Base-by-base conservation (phyloP, 1,140 invertebrate species). In the Drosophila watanabei region DNA sequence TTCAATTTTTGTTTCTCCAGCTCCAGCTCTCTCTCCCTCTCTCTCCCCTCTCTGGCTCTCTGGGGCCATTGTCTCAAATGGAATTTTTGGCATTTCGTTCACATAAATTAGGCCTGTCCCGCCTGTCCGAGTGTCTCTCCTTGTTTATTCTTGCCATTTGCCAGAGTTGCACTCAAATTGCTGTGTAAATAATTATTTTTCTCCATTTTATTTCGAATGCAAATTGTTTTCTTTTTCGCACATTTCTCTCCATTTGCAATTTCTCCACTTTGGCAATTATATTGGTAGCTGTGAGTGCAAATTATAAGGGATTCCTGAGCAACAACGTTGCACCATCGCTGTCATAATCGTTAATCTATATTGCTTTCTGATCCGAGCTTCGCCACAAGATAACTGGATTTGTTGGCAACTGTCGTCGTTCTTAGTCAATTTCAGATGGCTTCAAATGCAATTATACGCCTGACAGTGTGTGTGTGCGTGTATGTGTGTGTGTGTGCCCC, bases 41-140 rank as follows among this genome's bases (percentile, higher is more conserved):
- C 18, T 13, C 18, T 8, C 4, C 46, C 58, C 48, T 71, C 45
- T 24, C 20, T 24, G 18, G 13, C 9, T 33, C 51, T 20, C 11
- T 57, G 2, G 4, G 51, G 54, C 69, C 48, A 81, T 85, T 85
- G 78, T 78, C 64, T 78, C 61, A 81, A 81, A 89, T 79, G 81
- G 85, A 89, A 88, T 85, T 89, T 89, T 82, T 80, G 78, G 81
- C 78, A 84, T 88, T 83, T 89, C 79, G 69, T 71, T 58, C 73
- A 75, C 73, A 88, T 88, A 89, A 89, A 88, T 88, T 84, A 88
- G 61, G 57, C 75, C 58, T 51, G 71, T 33, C 51, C 45, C 20
- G 62, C 14, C 28, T 35, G 35, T 66, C 43, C 33, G 0, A 9
- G 8, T 43, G 41, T 43, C 41, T 45, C 18, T 8, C 18, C 48